These are phyloP conservation scores for Neotoxoptera formosana DNA, from an alignment of 1,140 invertebrate species.

Conservation along the genomic window DNA sequence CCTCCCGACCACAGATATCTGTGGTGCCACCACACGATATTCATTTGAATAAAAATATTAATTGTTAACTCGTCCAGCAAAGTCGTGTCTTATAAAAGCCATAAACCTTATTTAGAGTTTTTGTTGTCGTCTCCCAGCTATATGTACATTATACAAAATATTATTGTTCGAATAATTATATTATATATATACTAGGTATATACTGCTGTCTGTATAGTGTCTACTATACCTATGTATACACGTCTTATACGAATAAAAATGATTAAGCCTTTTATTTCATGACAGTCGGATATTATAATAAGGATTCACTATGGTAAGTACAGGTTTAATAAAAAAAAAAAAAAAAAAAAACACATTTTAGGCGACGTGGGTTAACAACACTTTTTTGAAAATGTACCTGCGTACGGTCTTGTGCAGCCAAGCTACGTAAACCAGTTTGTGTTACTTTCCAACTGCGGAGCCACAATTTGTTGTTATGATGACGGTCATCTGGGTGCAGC, in stretches of 20 bases:
- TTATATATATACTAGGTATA: no score
- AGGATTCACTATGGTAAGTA: neutral
- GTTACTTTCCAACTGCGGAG: constrained; percentile 38
- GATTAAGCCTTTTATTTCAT: constrained; percentile 11
- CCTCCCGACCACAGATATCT: neutral
- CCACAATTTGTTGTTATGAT: constrained; percentile 11
- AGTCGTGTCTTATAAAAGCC: neutral
- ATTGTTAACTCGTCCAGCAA: neutral
- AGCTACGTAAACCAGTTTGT: constrained; percentile 22
- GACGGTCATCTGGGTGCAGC: constrained; percentile 39
- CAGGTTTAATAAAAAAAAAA: neutral
- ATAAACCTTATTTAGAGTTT: constrained; percentile 16
- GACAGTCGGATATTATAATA: neutral
- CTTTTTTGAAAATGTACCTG: neutral
- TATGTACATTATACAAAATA: neutral
- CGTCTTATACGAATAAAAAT: neutral
- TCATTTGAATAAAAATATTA: constrained; percentile 19
- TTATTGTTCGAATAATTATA: neutral
- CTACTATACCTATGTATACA: no score
- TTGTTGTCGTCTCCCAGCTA: neutral
- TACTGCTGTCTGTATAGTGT: neutral
- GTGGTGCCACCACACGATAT: neutral
- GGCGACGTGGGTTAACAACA: neutral
- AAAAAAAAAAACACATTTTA: neutral
- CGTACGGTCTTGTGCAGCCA: neutral